These are phyloP conservation scores for Channallabes apus DNA, from an alignment of 2,797 vertebrate genomes.

Conservation along the genomic window DNA sequence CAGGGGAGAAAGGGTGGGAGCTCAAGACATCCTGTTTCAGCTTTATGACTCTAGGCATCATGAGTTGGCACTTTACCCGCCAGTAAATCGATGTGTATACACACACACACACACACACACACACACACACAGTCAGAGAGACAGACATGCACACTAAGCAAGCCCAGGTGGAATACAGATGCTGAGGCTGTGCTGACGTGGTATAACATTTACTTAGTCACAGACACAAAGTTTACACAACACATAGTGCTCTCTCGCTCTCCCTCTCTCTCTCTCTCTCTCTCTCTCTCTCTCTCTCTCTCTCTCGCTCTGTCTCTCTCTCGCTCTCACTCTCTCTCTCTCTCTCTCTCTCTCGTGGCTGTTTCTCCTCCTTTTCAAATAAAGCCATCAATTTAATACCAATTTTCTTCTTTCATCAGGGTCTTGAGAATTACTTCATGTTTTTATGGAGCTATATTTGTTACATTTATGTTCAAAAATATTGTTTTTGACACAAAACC, in stretches of 20 bases:
- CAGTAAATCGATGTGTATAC: slow-evolving; percentile 17
- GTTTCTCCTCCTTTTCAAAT: slow-evolving; percentile 12
- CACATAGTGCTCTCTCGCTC: not conserved
- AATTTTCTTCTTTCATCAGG: too few relatives aligned
- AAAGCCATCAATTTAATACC: not conserved
- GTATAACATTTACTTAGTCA: slow-evolving; percentile 36
- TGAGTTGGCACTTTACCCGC: slow-evolving; percentile 59
- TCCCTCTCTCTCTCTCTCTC: too few relatives aligned
- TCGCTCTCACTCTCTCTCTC: too few relatives aligned
- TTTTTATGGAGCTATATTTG: not conserved
- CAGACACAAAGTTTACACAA: slow-evolving; percentile 8
- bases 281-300: too few relatives aligned
- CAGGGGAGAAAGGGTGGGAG: slow-evolving; percentile 47
- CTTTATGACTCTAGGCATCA: slow-evolving; percentile 59
- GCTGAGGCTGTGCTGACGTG: slow-evolving; percentile 66
- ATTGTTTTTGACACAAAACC: slow-evolving; percentile 5
- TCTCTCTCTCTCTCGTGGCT: not conserved
- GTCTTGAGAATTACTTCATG: not conserved
- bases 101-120: slow-evolving; percentile 4
- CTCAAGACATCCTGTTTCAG: slow-evolving; percentile 66
- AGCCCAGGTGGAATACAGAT: slow-evolving; percentile 70
- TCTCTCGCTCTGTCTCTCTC: not conserved
- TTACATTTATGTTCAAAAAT: not conserved
- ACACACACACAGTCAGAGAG: slow-evolving; percentile 1
- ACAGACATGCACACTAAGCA: slow-evolving; percentile 35